Base-by-base conservation (phyloP, 2,888 invertebrate species). In the Ectobius pallidus region DNA sequence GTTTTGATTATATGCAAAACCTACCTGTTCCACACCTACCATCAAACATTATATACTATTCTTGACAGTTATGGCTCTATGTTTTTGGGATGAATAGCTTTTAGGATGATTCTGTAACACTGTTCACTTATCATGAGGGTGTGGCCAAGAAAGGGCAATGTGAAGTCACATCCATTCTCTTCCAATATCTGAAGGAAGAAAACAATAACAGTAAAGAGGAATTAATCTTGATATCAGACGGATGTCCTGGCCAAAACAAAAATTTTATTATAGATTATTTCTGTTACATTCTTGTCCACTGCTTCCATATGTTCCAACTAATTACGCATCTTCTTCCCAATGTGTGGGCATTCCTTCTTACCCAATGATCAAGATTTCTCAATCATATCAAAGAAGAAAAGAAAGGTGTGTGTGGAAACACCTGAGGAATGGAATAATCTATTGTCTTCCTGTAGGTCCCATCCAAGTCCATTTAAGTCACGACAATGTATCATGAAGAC, bases 351-450 rank as follows among this genome's bases (percentile, higher is more conserved):
- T 34, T 34, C 34, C 34, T 34, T 34, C 34, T 55, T 22, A 22
- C 55, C 22, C 22, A 55, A 22, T 16, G 20, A 3, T 55, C 25
- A 22, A 6, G 6, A 55, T 22, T 55, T 3, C 16, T 18, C 25
- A 6, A 55, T 25, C 22, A 55, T 55, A 55, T 20, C 55, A 55
- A 55, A 22, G 55, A 20, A 55, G 55, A 22, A 55, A 55, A 3
- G 55, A 55, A 55, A 55, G 22, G 55, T 55, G 20, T 55, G 55
- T 55, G 55, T 55, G 55, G 55, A 55, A 55, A 55, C 55, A 55
- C 25, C 22, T 55, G 55, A 55, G n/a, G 55, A 55, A 55, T 55
- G 55, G 55, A 55, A 55, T 55, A 9, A 55, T 25, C 11, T 55
- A 55, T 22, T 55, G 22, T 55, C 55, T 55, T 55, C 49, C 27